A percentile compares a stretch with the other conserved stretches of the same genome.
Evolutionary conservation across 2,888 invertebrate species (phyloP).

Genomic region (Acleris emargana): DNA sequence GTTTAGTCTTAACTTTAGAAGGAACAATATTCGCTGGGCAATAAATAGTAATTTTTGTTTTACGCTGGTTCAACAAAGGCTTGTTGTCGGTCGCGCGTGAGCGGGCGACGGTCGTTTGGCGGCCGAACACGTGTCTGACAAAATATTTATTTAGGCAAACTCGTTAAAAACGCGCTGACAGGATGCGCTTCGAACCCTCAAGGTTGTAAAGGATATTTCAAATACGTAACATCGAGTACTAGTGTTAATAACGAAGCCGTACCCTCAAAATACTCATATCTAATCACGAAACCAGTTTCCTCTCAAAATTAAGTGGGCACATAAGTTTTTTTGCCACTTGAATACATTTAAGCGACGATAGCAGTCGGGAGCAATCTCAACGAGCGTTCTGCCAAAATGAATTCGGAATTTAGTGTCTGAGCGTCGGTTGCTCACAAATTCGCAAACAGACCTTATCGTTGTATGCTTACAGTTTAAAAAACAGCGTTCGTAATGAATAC

Average conservation of each 20-base stretch:
- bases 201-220: constrained; percentile 71
- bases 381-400: constrained; percentile 30
- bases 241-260: constrained; percentile 30
- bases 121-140: constrained; percentile 70
- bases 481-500: neutral
- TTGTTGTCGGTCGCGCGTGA: constrained; percentile 49
- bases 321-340: constrained; percentile 30
- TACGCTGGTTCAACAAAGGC: constrained; percentile 47
- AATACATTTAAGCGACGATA: constrained; percentile 32
- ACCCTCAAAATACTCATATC: constrained; percentile 23
- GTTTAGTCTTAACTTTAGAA: constrained; percentile 48
- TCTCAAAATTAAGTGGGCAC: constrained; percentile 32
- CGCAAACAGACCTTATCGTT: neutral
- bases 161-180: constrained; percentile 75
- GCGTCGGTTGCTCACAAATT: neutral
- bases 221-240: constrained; percentile 38
- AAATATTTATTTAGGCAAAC: constrained; percentile 79
- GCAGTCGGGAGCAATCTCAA: constrained; percentile 29
- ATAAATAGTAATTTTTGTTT: constrained; percentile 65
- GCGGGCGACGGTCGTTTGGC: constrained; percentile 52
- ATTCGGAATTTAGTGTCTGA: constrained; percentile 10
- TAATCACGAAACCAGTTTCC: constrained; percentile 31
- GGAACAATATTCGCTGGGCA: constrained; percentile 65
- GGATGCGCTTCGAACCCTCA: constrained; percentile 79
- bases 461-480: neutral